A percentile compares a stretch with the other conserved stretches of the same genome.
Evolutionary conservation across 2,797 vertebrate genomes (phyloP).

Genomic region (Cygnus olor): DNA sequence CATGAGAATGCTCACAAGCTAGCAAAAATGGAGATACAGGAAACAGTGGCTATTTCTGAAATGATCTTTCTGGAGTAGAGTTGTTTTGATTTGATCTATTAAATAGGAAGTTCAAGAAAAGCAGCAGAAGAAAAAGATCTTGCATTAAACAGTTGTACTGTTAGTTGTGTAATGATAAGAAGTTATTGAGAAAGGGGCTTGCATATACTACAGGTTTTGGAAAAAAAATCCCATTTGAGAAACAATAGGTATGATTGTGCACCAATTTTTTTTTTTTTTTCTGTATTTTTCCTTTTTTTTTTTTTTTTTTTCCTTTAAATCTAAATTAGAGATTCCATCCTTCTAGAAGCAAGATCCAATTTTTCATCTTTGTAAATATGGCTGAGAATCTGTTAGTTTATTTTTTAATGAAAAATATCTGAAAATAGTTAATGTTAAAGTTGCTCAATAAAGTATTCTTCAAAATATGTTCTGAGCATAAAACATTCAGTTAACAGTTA

Average conservation of each 20-base stretch:
- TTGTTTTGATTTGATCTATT: neutral
- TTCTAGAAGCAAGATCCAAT: neutral
- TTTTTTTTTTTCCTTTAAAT: no score
- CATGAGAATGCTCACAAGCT: neutral
- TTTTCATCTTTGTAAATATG: neutral
- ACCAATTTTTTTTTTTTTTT: fast-evolving
- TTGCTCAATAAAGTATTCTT: neutral
- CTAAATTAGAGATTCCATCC: fast-evolving
- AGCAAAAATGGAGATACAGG: neutral
- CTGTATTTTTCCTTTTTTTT: fast-evolving
- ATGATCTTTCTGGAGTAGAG: neutral
- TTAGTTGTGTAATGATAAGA: neutral
- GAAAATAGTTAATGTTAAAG: neutral
- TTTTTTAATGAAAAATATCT: neutral
- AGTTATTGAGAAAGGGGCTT: neutral
- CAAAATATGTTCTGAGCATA: neutral
- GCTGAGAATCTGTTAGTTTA: neutral
- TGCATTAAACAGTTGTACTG: neutral
- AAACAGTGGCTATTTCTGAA: neutral
- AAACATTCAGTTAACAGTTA: neutral
- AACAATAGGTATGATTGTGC: neutral
- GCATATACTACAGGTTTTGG: neutral
- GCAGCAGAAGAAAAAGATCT: neutral
- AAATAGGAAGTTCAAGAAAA: slow-evolving; percentile 15
- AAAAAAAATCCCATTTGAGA: neutral